phyloP scores from a whole-genome alignment of 2,888 invertebrate species.

The Papilio demoleus region DNA sequence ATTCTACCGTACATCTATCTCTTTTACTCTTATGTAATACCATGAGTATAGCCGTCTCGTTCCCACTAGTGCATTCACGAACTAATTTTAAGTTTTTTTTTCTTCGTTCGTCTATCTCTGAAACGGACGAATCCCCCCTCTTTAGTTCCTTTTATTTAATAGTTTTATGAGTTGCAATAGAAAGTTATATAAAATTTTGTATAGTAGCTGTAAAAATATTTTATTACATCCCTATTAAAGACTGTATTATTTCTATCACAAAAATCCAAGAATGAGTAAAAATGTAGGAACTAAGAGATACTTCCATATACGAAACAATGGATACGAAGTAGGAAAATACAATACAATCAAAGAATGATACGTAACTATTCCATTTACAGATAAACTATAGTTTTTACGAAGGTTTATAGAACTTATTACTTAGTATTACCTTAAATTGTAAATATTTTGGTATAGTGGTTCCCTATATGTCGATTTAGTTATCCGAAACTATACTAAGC shows the following conservation, averaged over 20 bases:
- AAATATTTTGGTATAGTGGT: no score
- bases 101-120: slow-evolving; percentile 71
- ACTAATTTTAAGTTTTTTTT: slow-evolving; percentile 79
- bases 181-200: slow-evolving; percentile 6
- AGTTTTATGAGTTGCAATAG: slow-evolving; percentile 54
- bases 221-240: neutral
- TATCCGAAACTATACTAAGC: no score
- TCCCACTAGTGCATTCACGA: slow-evolving; percentile 66
- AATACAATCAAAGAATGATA: no score
- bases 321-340: slow-evolving; percentile 19
- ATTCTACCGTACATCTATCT: slow-evolving; percentile 59
- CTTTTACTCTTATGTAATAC: slow-evolving; percentile 53
- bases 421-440: no score
- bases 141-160: slow-evolving; percentile 53
- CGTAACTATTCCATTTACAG: no score
- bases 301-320: slow-evolving; percentile 31
- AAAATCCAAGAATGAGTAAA: slow-evolving; percentile 5
- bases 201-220: slow-evolving; percentile 7
- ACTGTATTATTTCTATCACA: neutral
- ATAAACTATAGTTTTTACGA: no score
- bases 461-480: no score
- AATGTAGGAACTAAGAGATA: slow-evolving; percentile 35
- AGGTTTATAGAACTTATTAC: no score
- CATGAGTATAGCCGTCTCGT: slow-evolving; percentile 51
- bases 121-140: slow-evolving; percentile 54